phyloP scores from a whole-genome alignment of 2,888 invertebrate species.

The Cephus rjabovi region DNA sequence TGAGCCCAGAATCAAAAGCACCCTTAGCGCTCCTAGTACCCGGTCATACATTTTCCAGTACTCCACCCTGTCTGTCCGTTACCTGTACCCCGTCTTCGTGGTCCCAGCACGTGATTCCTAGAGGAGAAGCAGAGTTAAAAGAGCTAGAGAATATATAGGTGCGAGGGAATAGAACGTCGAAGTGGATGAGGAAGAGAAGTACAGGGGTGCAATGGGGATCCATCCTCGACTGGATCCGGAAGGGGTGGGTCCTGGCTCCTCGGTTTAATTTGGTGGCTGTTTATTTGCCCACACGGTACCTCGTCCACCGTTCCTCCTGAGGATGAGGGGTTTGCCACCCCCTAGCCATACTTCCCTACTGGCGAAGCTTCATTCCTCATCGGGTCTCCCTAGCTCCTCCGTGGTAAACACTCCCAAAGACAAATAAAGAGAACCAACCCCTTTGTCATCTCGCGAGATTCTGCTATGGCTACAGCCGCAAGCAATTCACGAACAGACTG shows the following conservation, averaged over 20 bases:
- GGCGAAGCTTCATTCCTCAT: constrained; percentile 7
- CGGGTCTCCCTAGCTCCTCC: background rate
- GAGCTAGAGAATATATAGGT: background rate
- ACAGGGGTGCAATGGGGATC: background rate
- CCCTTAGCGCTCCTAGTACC: background rate
- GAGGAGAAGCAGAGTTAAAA: background rate
- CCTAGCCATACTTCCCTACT: background rate
- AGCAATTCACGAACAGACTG: constrained; percentile 25
- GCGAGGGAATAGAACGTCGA: background rate
- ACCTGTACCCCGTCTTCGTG: background rate
- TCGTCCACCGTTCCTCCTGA: background rate
- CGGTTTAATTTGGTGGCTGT: constrained; percentile 25
- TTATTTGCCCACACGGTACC: constrained; percentile 24
- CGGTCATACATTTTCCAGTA: background rate
- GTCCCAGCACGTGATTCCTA: background rate
- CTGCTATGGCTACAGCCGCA: constrained; percentile 15
- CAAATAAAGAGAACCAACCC: constrained; percentile 12
- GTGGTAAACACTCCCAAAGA: constrained; percentile 5
- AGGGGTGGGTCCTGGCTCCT: constrained; percentile 8
- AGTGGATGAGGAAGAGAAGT: background rate
- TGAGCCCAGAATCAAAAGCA: constrained; percentile 5
- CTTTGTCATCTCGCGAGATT: constrained; percentile 11
- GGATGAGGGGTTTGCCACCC: background rate
- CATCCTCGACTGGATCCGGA: background rate
- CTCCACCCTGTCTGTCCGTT: background rate